phyloP scores from a whole-genome alignment of 2,888 invertebrate genomes.

The Ochropacha duplaris region DNA sequence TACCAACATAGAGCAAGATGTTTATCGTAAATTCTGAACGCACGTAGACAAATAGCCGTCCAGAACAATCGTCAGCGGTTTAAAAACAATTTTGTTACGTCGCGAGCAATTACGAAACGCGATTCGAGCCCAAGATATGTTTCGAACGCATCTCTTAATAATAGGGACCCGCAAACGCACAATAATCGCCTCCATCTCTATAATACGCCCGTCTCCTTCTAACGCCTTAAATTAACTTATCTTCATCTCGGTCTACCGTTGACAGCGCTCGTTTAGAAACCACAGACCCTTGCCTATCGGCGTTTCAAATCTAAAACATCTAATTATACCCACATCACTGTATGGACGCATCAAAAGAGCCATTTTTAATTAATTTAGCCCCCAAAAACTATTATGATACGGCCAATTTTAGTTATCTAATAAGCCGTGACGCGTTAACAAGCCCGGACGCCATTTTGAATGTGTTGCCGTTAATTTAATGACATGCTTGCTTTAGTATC shows the following conservation, averaged over 20 bases:
- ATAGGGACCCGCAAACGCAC: slow-evolving; percentile 60
- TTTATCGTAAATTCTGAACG: slow-evolving; percentile 62
- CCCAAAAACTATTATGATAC: slow-evolving; percentile 78
- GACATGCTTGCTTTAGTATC: slow-evolving; percentile 50
- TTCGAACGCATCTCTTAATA: slow-evolving; percentile 77
- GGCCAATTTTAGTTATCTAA: slow-evolving; percentile 79
- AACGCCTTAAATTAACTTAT: slow-evolving; percentile 28
- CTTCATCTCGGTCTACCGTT: slow-evolving; percentile 51
- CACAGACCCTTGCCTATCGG: slow-evolving; percentile 63
- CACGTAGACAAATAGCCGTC: slow-evolving; percentile 78
- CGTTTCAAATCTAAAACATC: slow-evolving; percentile 74
- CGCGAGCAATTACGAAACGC: slow-evolving; percentile 75
- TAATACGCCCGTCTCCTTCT: slow-evolving; percentile 48
- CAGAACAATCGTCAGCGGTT: slow-evolving; percentile 78
- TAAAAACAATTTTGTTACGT: slow-evolving; percentile 78
- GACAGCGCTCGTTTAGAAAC: slow-evolving; percentile 72
- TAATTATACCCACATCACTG: slow-evolving; percentile 82
- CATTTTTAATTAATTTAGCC: slow-evolving; percentile 80
- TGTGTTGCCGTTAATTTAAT: slow-evolving; percentile 57
- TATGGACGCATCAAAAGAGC: slow-evolving; percentile 71
- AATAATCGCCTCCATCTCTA: slow-evolving; percentile 64
- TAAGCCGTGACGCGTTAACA: slow-evolving; percentile 75
- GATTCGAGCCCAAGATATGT: slow-evolving; percentile 68
- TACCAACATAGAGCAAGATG: slow-evolving; percentile 62
- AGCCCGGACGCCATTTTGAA: slow-evolving; percentile 70